These are phyloP conservation scores for Dicyrtomina minuta DNA, from an alignment of 2,888 invertebrate genomes.

Conservation along the genomic window DNA sequence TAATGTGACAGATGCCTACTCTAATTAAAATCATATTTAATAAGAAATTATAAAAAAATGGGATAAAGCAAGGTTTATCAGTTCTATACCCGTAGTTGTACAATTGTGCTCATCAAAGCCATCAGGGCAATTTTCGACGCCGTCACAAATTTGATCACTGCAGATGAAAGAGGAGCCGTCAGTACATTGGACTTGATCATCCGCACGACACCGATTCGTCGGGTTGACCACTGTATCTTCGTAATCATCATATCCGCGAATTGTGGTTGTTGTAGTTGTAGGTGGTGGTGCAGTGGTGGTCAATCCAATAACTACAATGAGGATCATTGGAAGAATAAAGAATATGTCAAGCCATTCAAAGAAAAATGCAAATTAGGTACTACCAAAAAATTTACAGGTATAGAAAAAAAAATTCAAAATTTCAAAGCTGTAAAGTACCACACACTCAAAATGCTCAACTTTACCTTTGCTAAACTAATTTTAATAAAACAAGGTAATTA, in stretches of 20 bases:
- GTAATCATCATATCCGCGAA: not conserved
- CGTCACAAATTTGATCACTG: constrained; percentile 48
- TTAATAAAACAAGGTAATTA: no score
- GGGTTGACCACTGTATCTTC: constrained; percentile 40
- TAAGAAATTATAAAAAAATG: no score
- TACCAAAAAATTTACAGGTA: no score
- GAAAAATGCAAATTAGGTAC: not conserved
- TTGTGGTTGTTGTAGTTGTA: constrained; percentile 26
- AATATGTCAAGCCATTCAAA: not conserved
- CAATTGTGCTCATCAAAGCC: constrained; percentile 46
- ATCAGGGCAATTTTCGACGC: constrained; percentile 42
- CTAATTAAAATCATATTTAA: no score
- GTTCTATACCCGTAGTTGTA: constrained; percentile 38
- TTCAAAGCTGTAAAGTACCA: no score
- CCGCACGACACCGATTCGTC: constrained; percentile 45
- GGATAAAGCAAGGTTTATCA: no score
- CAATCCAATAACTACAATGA: not conserved
- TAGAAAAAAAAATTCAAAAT: no score
- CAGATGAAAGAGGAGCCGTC: constrained; percentile 44
- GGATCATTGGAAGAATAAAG: not conserved
- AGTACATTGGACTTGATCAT: constrained; percentile 52
- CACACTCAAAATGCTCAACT: no score
- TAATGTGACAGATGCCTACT: no score
- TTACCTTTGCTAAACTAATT: no score
- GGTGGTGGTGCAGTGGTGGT: not conserved